phyloP scores from a whole-genome alignment of 2,797 vertebrate species.

The Myotis findleyi region DNA sequence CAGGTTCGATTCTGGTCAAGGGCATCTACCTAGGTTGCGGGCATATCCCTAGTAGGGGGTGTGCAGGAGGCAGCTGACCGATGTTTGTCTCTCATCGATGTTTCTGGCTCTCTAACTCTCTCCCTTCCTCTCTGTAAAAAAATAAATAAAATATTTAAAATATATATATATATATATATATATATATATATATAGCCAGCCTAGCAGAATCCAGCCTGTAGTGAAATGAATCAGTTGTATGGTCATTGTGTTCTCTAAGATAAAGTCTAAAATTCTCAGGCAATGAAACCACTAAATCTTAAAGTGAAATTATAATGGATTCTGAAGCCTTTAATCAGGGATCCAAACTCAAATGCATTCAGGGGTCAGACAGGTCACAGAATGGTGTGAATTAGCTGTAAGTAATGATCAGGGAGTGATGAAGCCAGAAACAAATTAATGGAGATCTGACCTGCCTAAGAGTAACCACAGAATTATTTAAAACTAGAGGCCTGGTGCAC shows the following conservation, averaged over 20 bases:
- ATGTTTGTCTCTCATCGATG: too few relatives aligned
- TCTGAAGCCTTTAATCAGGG: constrained; percentile 27
- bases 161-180: too few relatives aligned
- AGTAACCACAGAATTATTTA: neutral
- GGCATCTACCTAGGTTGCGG: too few relatives aligned
- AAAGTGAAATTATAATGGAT: neutral
- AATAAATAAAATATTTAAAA: too few relatives aligned
- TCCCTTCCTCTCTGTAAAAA: too few relatives aligned
- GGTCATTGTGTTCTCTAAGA: neutral
- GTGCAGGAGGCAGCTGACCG: too few relatives aligned
- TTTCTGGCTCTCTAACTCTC: too few relatives aligned
- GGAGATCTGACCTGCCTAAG: neutral
- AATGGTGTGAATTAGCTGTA: neutral
- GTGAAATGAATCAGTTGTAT: neutral
- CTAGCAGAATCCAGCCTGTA: neutral
- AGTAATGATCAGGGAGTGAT: neutral
- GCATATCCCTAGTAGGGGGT: too few relatives aligned
- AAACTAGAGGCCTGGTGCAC: too few relatives aligned
- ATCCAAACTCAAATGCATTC: constrained; percentile 27
- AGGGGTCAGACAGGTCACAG: neutral
- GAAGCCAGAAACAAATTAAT: neutral
- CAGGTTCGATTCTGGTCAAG: too few relatives aligned
- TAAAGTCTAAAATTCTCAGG: neutral
- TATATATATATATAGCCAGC: neutral
- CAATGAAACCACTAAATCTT: neutral